A percentile compares a stretch with the other conserved stretches of the same genome.
These are phyloP conservation scores for Mormyrus lacerda DNA, from an alignment of 2,113 vertebrate genomes.

Conservation along the genomic window DNA sequence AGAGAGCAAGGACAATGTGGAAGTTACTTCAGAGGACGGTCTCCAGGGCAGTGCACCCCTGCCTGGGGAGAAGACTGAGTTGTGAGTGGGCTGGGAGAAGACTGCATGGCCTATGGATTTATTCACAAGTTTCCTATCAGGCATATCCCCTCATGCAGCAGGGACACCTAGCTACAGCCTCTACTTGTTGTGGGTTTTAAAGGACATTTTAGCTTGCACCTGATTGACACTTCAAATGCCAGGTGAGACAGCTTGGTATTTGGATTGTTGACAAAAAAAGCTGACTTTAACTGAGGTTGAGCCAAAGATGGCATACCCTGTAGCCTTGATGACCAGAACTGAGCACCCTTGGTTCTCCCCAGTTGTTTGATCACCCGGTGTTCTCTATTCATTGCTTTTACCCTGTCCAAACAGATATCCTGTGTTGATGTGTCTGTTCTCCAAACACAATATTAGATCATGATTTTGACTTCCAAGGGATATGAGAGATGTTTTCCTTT, in stretches of 20 bases:
- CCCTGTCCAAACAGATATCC: not conserved
- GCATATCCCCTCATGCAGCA: not conserved
- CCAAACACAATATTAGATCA: not conserved
- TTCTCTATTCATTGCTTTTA: not conserved
- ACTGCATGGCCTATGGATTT: not conserved
- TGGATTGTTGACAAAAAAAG: not conserved
- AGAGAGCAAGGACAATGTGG: slow-evolving; percentile 23
- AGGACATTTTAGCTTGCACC: not conserved
- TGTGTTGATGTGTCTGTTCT: not conserved
- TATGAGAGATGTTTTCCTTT: not conserved
- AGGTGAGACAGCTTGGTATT: not conserved
- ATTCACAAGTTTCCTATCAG: not conserved
- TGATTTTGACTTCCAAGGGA: not conserved
- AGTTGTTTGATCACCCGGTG: not conserved
- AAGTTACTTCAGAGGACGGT: slow-evolving; percentile 41
- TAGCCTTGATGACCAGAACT: not conserved
- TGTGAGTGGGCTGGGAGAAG: slow-evolving; percentile 43
- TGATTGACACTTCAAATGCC: not conserved
- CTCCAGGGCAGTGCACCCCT: slow-evolving; percentile 48
- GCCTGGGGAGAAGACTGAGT: slow-evolving; percentile 55
- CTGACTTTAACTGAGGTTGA: not conserved
- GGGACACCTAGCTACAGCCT: not conserved
- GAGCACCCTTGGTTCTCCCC: not conserved
- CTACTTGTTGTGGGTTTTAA: not conserved
- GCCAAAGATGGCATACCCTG: not conserved